Conservation (phyloP, 2,113 vertebrate genomes). For the Anguilla japonica region DNA sequence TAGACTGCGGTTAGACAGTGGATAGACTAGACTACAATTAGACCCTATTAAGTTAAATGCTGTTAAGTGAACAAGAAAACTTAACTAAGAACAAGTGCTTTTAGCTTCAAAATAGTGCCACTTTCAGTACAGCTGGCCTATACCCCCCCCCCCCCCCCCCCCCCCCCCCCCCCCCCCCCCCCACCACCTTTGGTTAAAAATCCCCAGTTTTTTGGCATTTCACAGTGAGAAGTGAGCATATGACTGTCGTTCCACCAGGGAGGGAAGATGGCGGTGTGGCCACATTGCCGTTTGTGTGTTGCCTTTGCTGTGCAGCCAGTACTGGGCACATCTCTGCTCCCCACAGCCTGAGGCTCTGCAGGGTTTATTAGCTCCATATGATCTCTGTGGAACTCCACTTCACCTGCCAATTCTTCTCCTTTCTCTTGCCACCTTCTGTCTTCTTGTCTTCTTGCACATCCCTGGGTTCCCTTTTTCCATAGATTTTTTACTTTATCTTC, state of each 20-base stretch:
- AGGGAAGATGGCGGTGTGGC: not conserved
- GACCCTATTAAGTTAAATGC: too few relatives aligned
- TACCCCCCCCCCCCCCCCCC: too few relatives aligned
- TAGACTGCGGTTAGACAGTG: too few relatives aligned
- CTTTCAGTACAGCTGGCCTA: too few relatives aligned
- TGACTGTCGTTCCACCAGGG: not conserved
- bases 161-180: not conserved
- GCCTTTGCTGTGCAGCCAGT: not conserved
- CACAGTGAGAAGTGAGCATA: not conserved
- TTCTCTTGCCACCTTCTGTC: not conserved
- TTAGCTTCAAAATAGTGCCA: too few relatives aligned
- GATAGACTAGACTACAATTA: too few relatives aligned
- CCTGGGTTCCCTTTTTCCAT: not conserved
- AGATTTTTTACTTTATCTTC: not conserved
- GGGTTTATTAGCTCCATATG: not conserved
- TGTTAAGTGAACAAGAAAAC: too few relatives aligned
- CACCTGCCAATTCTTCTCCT: not conserved
- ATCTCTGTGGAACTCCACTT: not conserved
- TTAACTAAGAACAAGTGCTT: too few relatives aligned
- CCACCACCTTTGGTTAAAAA: not conserved
- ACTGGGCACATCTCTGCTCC: not conserved
- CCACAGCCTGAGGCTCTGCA: not conserved
- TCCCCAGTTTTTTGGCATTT: not conserved
- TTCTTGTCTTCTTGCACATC: not conserved
- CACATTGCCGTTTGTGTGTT: not conserved